These are phyloP conservation scores for Tetrao urogallus DNA, from an alignment of 2,113 vertebrate genomes.

Conservation along the genomic window DNA sequence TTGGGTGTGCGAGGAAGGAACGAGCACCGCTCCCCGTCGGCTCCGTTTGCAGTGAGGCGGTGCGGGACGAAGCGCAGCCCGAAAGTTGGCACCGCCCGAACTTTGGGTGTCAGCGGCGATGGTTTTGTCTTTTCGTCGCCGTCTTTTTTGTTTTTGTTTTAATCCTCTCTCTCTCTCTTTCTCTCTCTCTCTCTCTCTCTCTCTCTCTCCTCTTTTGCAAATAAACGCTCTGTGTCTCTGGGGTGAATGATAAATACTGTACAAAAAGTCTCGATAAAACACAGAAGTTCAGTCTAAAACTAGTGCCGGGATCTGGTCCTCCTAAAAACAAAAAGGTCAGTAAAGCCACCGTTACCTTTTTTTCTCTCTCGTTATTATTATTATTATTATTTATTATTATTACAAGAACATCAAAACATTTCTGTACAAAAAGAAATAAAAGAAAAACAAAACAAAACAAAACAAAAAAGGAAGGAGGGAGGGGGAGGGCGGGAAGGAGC, in stretches of 20 bases:
- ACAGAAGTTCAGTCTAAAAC: conserved; percentile 75
- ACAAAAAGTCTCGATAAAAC: conserved; percentile 85
- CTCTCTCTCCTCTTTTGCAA: conserved; percentile 45
- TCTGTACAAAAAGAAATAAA: conserved; percentile 82
- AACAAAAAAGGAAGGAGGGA: neutral
- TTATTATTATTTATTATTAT: conserved; percentile 67
- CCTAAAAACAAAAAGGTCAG: conserved; percentile 67
- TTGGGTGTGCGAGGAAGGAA: conserved; percentile 60
- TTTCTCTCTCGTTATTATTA: conserved; percentile 60
- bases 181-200: neutral
- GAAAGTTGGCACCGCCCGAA: conserved; percentile 81
- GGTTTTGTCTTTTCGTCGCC: neutral
- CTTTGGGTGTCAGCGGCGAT: neutral
- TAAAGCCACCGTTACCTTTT: conserved; percentile 82
- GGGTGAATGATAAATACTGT: conserved; percentile 85
- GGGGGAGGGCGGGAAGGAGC: conserved; percentile 32
- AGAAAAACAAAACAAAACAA: neutral
- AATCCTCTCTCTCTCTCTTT: no score
- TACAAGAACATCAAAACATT: conserved; percentile 87
- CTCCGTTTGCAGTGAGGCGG: conserved; percentile 30
- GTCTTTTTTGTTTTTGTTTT: neutral
- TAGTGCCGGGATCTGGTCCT: conserved; percentile 75
- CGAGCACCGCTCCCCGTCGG: conserved; percentile 41
- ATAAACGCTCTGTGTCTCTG: conserved; percentile 66
- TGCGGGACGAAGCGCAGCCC: conserved; percentile 17